A percentile compares a stretch with the other conserved stretches of the same genome.
Evolutionary conservation across 2,113 vertebrate species (phyloP).

Genomic region (Nibea coibor): DNA sequence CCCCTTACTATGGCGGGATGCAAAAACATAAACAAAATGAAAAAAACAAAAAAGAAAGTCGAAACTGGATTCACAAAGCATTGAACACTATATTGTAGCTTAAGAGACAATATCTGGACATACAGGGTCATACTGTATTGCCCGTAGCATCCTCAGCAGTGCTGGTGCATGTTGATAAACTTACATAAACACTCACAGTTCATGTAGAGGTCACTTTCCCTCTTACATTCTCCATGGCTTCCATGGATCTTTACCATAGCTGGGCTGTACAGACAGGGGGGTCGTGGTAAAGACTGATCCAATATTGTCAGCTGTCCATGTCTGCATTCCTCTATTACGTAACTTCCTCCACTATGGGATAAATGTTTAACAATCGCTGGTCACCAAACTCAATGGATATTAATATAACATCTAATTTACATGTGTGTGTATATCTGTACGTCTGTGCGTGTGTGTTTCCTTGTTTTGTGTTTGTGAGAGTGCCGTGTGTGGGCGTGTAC

Average conservation of each 20-base stretch:
- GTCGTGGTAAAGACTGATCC: conserved; percentile 83
- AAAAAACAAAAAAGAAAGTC: conserved; percentile 26
- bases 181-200: conserved; percentile 83
- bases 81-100: conserved; percentile 47
- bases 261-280: conserved; percentile 73
- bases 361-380: conserved; percentile 60
- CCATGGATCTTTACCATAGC: conserved; percentile 84
- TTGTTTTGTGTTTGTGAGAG: conserved; percentile 49
- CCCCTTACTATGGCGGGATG: conserved; percentile 53
- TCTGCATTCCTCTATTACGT: conserved; percentile 79
- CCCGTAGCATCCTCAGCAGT: conserved; percentile 85
- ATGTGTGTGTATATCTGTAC: conserved; percentile 35
- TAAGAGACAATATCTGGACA: conserved; percentile 62
- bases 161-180: conserved; percentile 83
- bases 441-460: conserved; percentile 31
- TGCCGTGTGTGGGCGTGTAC: conserved; percentile 29
- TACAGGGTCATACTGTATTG: conserved; percentile 70
- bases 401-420: conserved; percentile 50
- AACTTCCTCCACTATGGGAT: conserved; percentile 68
- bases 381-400: conserved; percentile 68
- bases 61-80: conserved; percentile 61
- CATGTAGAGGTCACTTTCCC: conserved; percentile 82
- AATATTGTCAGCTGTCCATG: conserved; percentile 83
- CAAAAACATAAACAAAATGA: conserved; percentile 40
- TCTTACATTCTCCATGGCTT: conserved; percentile 80